Evolutionary conservation across 2,888 invertebrate genomes (phyloP), one percentile per base, ranked within the genome.

Genomic region (Steinernema carpocapsae): DNA sequence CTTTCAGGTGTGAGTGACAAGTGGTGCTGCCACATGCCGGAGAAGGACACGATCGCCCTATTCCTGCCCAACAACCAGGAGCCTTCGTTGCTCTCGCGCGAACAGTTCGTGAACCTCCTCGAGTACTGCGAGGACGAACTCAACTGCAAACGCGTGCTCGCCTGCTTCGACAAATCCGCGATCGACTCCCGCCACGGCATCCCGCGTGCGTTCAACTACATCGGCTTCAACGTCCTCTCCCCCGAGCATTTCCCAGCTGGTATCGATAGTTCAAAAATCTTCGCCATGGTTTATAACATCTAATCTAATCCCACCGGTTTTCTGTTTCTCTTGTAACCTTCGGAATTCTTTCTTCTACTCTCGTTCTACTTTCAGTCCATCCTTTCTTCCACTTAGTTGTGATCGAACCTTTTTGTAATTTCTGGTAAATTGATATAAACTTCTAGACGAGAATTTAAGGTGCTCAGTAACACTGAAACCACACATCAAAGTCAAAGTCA

Each of bases 1-100:
- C n/a, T n/a, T n/a, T n/a, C 52, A 82, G 81, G 72, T 70, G 80
- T 82, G 64, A 75, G 80, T 59, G 80, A 79, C 29, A 80, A 81
- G 64, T 80, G 81, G 81, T 80, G 79, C 76, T 78, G 77, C 51
- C 79, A 79, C 74, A 19, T 79, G 42, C 73, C 77, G 42, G 81
- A 80, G 56, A 74, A 76, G 72, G 70, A 74, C 42, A 82, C 80
- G 22, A 73, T 80, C 71, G 79, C 80, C 37, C 75, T 80, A 42
- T 80, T 80, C 76, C 70, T 80, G 45, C 80, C 80, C 24, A 59
- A 73, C 52, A 75, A 80, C 59, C 76, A 70, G n/a, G 52, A 77
- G 26, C 51, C 81, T 10, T 76, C 77, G 26, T 24, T 74, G 43
- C 71, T 79, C 43, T 56, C 74, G 45, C 80, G 80, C 45, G 80